Base-by-base conservation (phyloP, 2,888 invertebrate species). In the Chymomyza amoena region DNA sequence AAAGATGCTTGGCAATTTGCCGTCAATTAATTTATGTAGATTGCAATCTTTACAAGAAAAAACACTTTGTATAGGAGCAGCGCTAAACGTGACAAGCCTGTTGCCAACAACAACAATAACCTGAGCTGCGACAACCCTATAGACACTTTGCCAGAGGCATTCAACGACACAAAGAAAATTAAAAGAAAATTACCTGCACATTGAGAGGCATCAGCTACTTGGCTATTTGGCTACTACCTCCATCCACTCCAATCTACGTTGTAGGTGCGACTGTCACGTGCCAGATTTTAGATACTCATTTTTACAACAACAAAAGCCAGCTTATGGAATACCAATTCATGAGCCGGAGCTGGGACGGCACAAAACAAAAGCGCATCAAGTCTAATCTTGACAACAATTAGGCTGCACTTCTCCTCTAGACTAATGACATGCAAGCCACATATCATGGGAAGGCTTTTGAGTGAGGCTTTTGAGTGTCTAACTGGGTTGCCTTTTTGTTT, bases 11-110 rank as follows among this genome's bases (percentile, higher is more conserved):
- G 59, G 59, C 59, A 57, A 57, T 20, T 57, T 57, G 57, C 57
- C 15, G 28, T 20, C 59, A 67, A 74, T 73, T 80, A 76, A 83
- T 83, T 79, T 83, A 79, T 83, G 79, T 79, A 78, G 74, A 78
- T 84, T 77, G 74, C 72, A 77, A 84, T 81, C 80, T 69, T 66
- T 78, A 81, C 77, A 80, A 76, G 73, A 72, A 70, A 70, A 77
- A 72, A 73, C 76, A 74, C 73, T 76, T 71, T 71, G 72, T 70
- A 70, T 56, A 62, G 16, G 50, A 50, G 50, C 60, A 61, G 57
- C 59, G 70, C 69, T 66, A 73, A 84, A 84, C 83, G 83, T 84
- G 83, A 84, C 83, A 83, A 67, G 81, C 81, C 80, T 83, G 83
- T 76, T 72, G 65, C 56, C 66, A 61, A 51, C 52, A 54, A 51